phyloP scores from a whole-genome alignment of 1,140 invertebrate species.

The Pseudobourletiella spinata region DNA sequence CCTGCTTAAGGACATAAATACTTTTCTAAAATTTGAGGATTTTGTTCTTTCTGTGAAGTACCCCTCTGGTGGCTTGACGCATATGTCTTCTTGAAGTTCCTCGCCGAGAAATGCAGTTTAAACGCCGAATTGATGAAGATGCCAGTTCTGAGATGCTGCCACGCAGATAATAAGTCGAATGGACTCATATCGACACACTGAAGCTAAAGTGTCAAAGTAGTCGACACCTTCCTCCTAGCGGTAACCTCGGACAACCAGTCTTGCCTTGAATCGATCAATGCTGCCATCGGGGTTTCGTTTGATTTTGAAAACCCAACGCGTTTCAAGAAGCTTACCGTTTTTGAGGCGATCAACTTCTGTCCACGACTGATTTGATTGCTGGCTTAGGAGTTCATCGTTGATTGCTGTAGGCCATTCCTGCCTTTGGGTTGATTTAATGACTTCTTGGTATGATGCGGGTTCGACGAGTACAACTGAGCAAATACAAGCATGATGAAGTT shows the following conservation, averaged over 20 bases:
- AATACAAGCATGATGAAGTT: too few species aligned
- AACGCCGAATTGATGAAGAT: background rate
- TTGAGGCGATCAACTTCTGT: slow-evolving; percentile 38
- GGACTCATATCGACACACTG: slow-evolving; percentile 36
- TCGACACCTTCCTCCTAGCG: slow-evolving; percentile 40
- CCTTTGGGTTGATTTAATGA: slow-evolving; percentile 12
- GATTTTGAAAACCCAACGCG: slow-evolving; percentile 40
- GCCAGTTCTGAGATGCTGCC: background rate
- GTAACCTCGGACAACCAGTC: slow-evolving; percentile 42
- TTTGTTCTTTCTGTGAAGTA: slow-evolving; percentile 20
- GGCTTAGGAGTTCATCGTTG: slow-evolving; percentile 27
- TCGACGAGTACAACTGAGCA: background rate
- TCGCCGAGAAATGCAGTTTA: slow-evolving; percentile 2
- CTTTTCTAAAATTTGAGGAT: background rate
- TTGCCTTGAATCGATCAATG: slow-evolving; percentile 37
- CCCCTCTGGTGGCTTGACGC: slow-evolving; percentile 13
- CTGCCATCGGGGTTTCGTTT: slow-evolving; percentile 37
- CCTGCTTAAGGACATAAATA: slow-evolving; percentile 5
- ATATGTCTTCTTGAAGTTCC: background rate
- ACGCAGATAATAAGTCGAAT: slow-evolving; percentile 37
- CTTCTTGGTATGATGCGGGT: slow-evolving; percentile 24
- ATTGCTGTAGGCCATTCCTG: slow-evolving; percentile 30
- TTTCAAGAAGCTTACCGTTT: slow-evolving; percentile 38
- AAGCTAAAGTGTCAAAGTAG: slow-evolving; percentile 31
- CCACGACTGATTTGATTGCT: slow-evolving; percentile 33